Percentiles rank a stretch among this genome's conserved stretches.
Evolutionary conservation across 2,797 vertebrate genomes (phyloP).

Genomic region (Halcyon badia): DNA sequence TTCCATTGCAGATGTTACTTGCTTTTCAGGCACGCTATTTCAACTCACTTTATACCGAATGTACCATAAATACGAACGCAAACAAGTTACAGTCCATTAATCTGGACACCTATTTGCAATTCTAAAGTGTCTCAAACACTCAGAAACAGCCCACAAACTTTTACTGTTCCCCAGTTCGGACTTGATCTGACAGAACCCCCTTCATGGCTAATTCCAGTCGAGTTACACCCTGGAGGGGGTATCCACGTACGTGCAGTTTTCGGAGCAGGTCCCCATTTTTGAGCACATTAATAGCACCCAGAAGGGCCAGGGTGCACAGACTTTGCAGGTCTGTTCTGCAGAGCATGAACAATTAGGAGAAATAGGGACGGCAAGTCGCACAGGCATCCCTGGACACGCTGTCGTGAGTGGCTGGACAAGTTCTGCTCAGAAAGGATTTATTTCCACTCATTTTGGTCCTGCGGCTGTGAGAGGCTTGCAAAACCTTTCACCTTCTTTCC

Average conservation of each 20-base stretch:
- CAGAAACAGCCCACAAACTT: not conserved
- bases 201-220: not conserved
- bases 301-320: not conserved
- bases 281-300: conserved; percentile 17
- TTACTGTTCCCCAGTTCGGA: not conserved
- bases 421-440: conserved; percentile 51
- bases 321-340: not conserved
- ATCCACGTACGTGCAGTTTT: not conserved
- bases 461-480: conserved; percentile 46
- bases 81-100: conserved; percentile 2
- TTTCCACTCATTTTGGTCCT: conserved; percentile 46
- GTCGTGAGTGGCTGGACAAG: not conserved
- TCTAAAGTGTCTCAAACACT: not conserved
- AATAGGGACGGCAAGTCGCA: not conserved
- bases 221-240: not conserved
- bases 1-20: not conserved
- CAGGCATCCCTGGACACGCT: not conserved
- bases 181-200: not conserved
- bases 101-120: conserved; percentile 1
- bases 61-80: not conserved
- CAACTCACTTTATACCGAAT: not conserved
- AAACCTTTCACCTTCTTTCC: conserved; percentile 71
- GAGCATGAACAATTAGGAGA: conserved; percentile 15
- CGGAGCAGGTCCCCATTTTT: not conserved
- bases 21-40: not conserved